A percentile compares a stretch with the other conserved stretches of the same genome.
Evolutionary conservation across 2,113 vertebrate species (phyloP).

Genomic region (Hucho hucho): DNA sequence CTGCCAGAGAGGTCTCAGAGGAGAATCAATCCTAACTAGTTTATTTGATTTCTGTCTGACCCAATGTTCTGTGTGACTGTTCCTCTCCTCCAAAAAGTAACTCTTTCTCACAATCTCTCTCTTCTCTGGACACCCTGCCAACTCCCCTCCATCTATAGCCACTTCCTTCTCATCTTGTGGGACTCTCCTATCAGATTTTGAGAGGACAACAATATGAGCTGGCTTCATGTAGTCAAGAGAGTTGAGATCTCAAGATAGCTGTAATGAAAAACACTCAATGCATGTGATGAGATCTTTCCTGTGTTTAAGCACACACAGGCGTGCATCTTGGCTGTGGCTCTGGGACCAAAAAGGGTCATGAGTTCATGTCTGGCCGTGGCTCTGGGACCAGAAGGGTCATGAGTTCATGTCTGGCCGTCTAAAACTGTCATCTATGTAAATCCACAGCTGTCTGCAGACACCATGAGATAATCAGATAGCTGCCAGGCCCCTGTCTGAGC

Average conservation of each 20-base stretch:
- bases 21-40: not conserved
- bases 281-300: constrained; percentile 48
- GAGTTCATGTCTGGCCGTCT: not conserved
- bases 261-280: constrained; percentile 17
- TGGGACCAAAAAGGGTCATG: constrained; percentile 39
- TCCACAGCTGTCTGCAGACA: constrained; percentile 56
- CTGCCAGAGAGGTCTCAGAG: not conserved
- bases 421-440: constrained; percentile 27
- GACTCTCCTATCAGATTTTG: constrained; percentile 18
- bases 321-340: constrained; percentile 33
- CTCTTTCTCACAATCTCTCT: not conserved
- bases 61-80: constrained; percentile 2
- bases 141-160: constrained; percentile 8
- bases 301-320: not conserved
- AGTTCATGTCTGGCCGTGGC: constrained; percentile 28
- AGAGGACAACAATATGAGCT: constrained; percentile 19
- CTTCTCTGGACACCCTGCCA: constrained; percentile 8
- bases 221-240: constrained; percentile 31
- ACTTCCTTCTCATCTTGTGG: not conserved
- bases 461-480: constrained; percentile 51
- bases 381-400: constrained; percentile 61
- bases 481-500: constrained; percentile 37
- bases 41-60: not conserved
- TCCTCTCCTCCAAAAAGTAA: not conserved
- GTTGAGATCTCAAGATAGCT: constrained; percentile 33